These are phyloP conservation scores for Pteruthius melanotis DNA, from an alignment of 2,113 vertebrate genomes.

Conservation along the genomic window DNA sequence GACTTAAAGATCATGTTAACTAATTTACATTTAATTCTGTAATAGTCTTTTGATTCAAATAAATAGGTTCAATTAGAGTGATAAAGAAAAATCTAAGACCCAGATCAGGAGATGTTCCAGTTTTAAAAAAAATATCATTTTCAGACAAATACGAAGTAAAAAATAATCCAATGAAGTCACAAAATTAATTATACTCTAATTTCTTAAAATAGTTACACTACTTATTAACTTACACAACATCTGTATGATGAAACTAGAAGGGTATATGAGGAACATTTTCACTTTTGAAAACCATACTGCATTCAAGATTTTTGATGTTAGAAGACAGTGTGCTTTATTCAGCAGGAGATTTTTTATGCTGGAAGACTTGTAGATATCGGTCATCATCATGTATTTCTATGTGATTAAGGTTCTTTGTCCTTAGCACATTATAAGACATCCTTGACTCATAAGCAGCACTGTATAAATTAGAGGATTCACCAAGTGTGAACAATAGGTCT, in stretches of 20 bases:
- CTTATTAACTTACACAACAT: background rate
- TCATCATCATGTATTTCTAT: background rate
- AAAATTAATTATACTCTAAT: background rate
- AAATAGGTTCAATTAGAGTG: background rate
- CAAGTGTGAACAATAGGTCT: background rate
- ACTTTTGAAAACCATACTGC: background rate
- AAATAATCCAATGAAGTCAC: background rate
- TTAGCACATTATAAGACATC: background rate
- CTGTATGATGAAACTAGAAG: background rate
- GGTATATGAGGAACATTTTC: background rate
- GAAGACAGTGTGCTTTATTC: background rate
- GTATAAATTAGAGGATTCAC: background rate
- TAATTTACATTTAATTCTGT: background rate
- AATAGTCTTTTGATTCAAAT: background rate
- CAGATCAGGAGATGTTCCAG: background rate
- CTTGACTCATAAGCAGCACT: background rate
- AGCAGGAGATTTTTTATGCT: background rate
- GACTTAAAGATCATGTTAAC: background rate
- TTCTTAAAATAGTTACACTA: background rate
- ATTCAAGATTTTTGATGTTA: background rate
- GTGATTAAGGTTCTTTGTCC: background rate
- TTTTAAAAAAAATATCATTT: background rate
- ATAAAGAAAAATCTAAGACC: background rate
- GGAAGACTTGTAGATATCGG: background rate
- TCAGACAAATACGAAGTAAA: background rate